phyloP scores from a whole-genome alignment of 2,113 vertebrate genomes.

The Pangasianodon gigas region DNA sequence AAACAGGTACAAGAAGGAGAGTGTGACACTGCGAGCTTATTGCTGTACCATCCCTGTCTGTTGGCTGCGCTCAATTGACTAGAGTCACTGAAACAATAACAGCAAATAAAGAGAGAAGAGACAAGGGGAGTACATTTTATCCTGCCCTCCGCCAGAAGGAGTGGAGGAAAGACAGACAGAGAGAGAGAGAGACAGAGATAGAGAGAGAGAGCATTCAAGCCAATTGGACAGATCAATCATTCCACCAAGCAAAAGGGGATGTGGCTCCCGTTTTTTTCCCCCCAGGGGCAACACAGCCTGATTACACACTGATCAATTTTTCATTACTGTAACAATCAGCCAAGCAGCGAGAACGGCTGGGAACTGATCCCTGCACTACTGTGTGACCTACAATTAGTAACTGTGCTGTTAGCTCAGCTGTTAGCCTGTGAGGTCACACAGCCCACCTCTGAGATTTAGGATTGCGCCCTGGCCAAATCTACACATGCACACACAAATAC shows the following conservation, averaged over 20 bases:
- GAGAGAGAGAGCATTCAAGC: conserved; percentile 28
- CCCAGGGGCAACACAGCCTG: conserved; percentile 30
- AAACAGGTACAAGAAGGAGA: conserved; percentile 31
- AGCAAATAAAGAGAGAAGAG: conserved; percentile 36
- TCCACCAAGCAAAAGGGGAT: conserved; percentile 24
- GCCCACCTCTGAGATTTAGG: conserved; percentile 5
- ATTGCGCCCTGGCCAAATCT: not conserved
- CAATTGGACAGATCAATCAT: conserved; percentile 43
- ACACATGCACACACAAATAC: not conserved
- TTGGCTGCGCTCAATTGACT: conserved; percentile 50
- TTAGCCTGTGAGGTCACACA: conserved; percentile 10
- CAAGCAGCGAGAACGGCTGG: conserved; percentile 19
- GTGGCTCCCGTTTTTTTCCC: not conserved
- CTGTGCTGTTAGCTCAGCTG: conserved; percentile 34
- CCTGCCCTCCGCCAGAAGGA: conserved; percentile 23
- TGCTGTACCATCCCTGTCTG: conserved; percentile 31
- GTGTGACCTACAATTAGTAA: conserved; percentile 29
- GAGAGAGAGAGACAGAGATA: conserved; percentile 3
- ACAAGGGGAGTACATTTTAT: conserved; percentile 54
- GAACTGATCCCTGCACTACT: conserved; percentile 41
- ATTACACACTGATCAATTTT: conserved; percentile 55
- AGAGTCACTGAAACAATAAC: conserved; percentile 46
- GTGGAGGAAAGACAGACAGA: conserved; percentile 27
- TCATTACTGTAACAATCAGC: conserved; percentile 53
- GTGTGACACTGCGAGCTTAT: conserved; percentile 4